Base-by-base conservation (phyloP, 2,113 vertebrate genomes). In the Menidia beryllina region DNA sequence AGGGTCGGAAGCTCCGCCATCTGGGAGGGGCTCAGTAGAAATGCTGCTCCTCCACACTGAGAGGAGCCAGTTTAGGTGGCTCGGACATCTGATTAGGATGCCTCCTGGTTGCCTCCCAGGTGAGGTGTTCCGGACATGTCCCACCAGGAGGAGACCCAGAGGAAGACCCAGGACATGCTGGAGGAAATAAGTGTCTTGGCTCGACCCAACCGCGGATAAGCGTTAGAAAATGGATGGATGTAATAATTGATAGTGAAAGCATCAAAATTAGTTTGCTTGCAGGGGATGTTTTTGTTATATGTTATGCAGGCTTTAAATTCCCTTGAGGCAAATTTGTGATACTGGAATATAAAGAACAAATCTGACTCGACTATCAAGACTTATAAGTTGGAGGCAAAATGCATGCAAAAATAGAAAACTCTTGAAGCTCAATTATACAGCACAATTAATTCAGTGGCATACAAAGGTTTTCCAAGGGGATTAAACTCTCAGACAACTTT, bases 351-450 rank as follows among this genome's bases (percentile, higher is more conserved):
- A 10, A 27, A 65, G n/a, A 58, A 55, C 34, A 53, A 47, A 60
- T 52, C 14, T 26, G 49, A 75, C 30, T 25, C 51, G 57, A 62
- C 50, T 41, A 55, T 69, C n/a, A 55, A 56, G 21, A 49, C 23
- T 15, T 3, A 15, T 20, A 14, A 27, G 13, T 20, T 20, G 26
- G 2, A 15, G 27, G 5, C 10, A 55, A 55, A 57, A 51, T 15
- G 19, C 19, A 47, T 36, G 7, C 12, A 19, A 55, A n/a, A 55
- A 55, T 26, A 13, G 23, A 67, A 48, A 43, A 34, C 15, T 27
- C 24, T 53, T 7, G 14, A n/a, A 15, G 36, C 4, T 0, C 0
- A 3, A 48, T 17, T 0, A 0, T 21, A 21, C 23, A 41, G 17
- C 39, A 43, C 14, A 17, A 2, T 45, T 14, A 45, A n/a, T 45